Evolutionary conservation across 2,888 invertebrate species (phyloP).

Genomic region (Melitaea athalia): DNA sequence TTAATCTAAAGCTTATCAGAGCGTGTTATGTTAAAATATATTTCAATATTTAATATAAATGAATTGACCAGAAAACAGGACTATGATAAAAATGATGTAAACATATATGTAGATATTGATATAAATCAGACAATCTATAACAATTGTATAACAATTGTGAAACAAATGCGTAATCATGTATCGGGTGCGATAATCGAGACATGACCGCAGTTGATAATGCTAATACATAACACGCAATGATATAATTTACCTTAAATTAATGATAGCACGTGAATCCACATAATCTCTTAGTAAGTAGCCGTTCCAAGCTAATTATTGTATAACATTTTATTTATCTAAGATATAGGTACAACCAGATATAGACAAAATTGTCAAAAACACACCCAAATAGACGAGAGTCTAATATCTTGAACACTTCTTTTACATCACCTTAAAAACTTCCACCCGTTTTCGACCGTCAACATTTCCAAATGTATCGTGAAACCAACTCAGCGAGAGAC

Average conservation of each 20-base stretch:
- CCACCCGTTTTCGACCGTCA: constrained; percentile 16
- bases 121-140: background rate
- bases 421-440: constrained; percentile 44
- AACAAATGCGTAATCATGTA: background rate
- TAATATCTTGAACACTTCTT: constrained; percentile 64
- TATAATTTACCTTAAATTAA: constrained; percentile 28
- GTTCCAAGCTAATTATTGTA: constrained; percentile 58
- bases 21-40: constrained; percentile 41
- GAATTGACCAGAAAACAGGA: background rate
- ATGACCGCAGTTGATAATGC: background rate
- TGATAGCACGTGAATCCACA: constrained; percentile 58
- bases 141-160: background rate
- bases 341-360: constrained; percentile 52
- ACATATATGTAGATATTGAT: background rate
- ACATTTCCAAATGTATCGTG: constrained; percentile 27
- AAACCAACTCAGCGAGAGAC: constrained; percentile 32
- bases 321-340: constrained; percentile 53
- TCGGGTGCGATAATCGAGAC: constrained; percentile 1
- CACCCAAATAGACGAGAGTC: constrained; percentile 51
- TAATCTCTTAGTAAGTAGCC: constrained; percentile 44
- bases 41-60: background rate
- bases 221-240: constrained; percentile 28
- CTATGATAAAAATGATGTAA: no score
- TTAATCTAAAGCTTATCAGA: constrained; percentile 52
- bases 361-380: constrained; percentile 58